Evolutionary conservation across 2,797 vertebrate species (phyloP).

Genomic region (Anableps anableps): DNA sequence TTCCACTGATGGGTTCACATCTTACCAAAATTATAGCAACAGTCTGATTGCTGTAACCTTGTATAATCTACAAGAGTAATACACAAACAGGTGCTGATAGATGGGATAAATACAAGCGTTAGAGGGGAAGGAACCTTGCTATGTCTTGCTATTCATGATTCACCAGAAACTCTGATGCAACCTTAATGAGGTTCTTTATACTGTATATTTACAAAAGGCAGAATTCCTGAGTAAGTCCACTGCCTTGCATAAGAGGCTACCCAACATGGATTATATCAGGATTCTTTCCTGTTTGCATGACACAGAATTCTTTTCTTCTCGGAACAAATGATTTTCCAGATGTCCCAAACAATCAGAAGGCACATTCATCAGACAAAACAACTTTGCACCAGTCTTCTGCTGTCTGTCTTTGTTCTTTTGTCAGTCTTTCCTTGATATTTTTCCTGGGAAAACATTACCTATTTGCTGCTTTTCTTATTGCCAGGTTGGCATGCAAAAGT

Average conservation of each 20-base stretch:
- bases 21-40: background rate
- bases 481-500: background rate
- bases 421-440: background rate
- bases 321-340: background rate
- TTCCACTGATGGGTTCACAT: background rate
- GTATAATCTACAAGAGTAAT: background rate
- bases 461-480: background rate
- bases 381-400: background rate
- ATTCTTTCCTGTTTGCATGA: background rate
- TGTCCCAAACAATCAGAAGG: background rate
- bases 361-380: background rate
- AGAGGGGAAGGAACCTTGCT: background rate
- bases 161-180: background rate
- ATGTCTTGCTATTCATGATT: background rate
- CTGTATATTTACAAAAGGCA: background rate
- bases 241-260: background rate
- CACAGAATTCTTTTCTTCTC: background rate
- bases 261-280: background rate
- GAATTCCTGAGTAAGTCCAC: background rate
- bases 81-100: background rate
- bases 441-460: background rate
- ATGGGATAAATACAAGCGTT: background rate
- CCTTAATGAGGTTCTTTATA: background rate
- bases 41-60: background rate
- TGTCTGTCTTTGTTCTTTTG: background rate